These are phyloP conservation scores for Saccostrea cuccullata DNA, from an alignment of 1,140 invertebrate species.

Conservation along the genomic window DNA sequence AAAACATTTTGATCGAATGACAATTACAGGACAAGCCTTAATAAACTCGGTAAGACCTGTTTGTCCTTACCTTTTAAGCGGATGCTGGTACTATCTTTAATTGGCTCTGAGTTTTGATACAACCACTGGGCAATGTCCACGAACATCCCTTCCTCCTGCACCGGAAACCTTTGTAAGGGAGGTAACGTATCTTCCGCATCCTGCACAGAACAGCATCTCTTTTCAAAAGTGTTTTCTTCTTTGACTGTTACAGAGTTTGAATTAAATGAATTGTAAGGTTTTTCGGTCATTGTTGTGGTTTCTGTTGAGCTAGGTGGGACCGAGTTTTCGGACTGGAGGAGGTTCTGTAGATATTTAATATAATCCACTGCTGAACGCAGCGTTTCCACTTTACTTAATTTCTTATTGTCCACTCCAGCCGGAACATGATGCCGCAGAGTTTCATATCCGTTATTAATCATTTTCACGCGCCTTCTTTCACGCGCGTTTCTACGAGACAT, in stretches of 20 bases:
- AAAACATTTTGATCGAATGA: not conserved
- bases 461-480: constrained; percentile 94
- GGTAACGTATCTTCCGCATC: not conserved
- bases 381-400: constrained; percentile 89
- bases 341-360: constrained; percentile 88
- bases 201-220: constrained; percentile 2
- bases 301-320: constrained; percentile 21
- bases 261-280: not conserved
- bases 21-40: not conserved
- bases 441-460: constrained; percentile 86
- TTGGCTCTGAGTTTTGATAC: constrained; percentile 41
- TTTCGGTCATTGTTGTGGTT: constrained; percentile 37
- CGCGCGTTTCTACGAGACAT: constrained; percentile 88
- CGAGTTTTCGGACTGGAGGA: constrained; percentile 79
- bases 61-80: constrained; percentile 53
- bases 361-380: constrained; percentile 94
- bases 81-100: constrained; percentile 24
- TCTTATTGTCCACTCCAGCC: constrained; percentile 79
- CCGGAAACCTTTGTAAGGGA: not conserved
- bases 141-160: constrained; percentile 51
- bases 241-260: not conserved
- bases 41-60: not conserved
- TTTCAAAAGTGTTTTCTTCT: not conserved
- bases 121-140: constrained; percentile 73
- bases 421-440: constrained; percentile 67